phyloP scores from a whole-genome alignment of 2,888 invertebrate genomes.

The Drosophila pegasa region DNA sequence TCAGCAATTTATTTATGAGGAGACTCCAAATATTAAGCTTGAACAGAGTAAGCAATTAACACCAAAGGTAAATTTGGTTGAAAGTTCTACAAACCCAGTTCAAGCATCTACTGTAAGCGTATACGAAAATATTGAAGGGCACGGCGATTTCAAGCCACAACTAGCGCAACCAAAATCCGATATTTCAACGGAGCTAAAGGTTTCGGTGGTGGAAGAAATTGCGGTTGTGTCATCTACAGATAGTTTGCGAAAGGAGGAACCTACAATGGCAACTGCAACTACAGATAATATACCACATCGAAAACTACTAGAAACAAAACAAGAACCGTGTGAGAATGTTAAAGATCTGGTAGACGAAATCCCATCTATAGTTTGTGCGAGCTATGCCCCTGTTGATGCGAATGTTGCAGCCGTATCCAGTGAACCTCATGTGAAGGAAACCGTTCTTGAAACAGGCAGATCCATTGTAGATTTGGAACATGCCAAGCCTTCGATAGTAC shows the following conservation, averaged over 20 bases:
- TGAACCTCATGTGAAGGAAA: conserved; percentile 59
- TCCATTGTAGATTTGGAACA: conserved; percentile 24
- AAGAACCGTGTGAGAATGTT: conserved; percentile 65
- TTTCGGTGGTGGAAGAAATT: conserved; percentile 73
- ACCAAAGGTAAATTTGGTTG: conserved; percentile 25
- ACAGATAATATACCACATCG: conserved; percentile 34
- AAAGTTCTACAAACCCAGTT: conserved; percentile 43
- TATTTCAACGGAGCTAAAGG: conserved; percentile 60
- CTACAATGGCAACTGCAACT: conserved; percentile 21
- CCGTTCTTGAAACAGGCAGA: conserved; percentile 34
- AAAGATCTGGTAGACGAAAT: conserved; percentile 11
- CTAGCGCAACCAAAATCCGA: conserved; percentile 31
- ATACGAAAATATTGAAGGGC: conserved; percentile 68
- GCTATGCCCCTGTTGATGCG: conserved; percentile 32
- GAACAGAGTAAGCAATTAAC: not conserved
- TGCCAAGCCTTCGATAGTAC: conserved; percentile 48
- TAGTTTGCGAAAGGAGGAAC: conserved; percentile 29
- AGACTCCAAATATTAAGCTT: conserved; percentile 31
- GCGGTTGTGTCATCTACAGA: conserved; percentile 50
- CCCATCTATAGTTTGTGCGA: conserved; percentile 40
- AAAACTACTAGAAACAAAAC: conserved; percentile 61
- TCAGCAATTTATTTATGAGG: conserved; percentile 67
- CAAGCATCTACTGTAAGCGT: conserved; percentile 61
- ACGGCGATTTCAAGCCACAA: conserved; percentile 63
- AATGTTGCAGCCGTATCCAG: conserved; percentile 41